Evolutionary conservation across 1,140 invertebrate genomes (phyloP), one percentile per base, ranked within the genome.

Genomic region (Bradysia coprophila): DNA sequence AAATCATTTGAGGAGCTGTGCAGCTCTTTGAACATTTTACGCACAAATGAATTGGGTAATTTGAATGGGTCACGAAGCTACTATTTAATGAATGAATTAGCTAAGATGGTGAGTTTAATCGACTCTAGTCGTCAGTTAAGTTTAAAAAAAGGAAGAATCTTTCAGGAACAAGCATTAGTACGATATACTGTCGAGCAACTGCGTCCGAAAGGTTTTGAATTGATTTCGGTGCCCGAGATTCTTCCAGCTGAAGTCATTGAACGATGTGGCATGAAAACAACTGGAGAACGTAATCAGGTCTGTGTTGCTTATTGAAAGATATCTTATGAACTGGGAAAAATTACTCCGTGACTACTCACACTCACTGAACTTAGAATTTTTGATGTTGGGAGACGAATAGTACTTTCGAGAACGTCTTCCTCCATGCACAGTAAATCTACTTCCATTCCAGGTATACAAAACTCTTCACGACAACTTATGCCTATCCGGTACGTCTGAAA

Each of bases 401-500:
- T n/a, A n/a, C n/a, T n/a, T n/a, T n/a, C n/a, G n/a, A n/a, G n/a
- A n/a, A n/a, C n/a, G n/a, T n/a, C n/a, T n/a, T n/a, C n/a, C n/a
- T n/a, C n/a, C n/a, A n/a, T n/a, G n/a, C n/a, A n/a, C n/a, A n/a
- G n/a, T n/a, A n/a, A n/a, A n/a, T n/a, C n/a, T n/a, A n/a, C 28
- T 39, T n/a, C 31, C 18, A 10, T 37, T 41, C 38, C 16, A 47
- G 46, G 41, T 51, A 11, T 47, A 49, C 33, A 43, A 40, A 49
- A 38, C 51, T 10, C 36, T 40, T 19, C 32, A 37, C 2, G 52
- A 65, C 43, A 66, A 80, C 52, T 62, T 81, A 8, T 92, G 86
- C 65, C 65, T 97, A 13, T 90, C 90, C 22, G 92, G 93, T 20
- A 98, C 93, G 20, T 79, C 91, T 8, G 92, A 98, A 71, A 95